A percentile compares a stretch with the other conserved stretches of the same genome.
Evolutionary conservation across 1,140 invertebrate species (phyloP).

Genomic region (Diabrotica virgifera): DNA sequence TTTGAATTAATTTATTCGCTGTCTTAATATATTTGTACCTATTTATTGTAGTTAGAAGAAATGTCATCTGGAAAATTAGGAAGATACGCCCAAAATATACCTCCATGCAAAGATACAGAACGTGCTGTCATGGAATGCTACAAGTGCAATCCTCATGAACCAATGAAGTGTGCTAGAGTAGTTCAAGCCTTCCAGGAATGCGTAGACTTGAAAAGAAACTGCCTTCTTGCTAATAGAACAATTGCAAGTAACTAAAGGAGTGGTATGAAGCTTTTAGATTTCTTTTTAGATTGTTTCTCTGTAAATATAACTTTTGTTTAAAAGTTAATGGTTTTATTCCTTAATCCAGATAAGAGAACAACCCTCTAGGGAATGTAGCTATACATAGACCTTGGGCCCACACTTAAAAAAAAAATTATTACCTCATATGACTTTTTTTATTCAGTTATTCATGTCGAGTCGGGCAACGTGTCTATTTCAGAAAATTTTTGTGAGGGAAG

Average conservation of each 20-base stretch:
- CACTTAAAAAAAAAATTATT: no score
- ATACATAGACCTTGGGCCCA: no score
- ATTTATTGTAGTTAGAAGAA: conserved; percentile 15
- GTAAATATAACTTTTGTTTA: not conserved
- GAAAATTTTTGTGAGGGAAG: no score
- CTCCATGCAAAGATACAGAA: conserved; percentile 38
- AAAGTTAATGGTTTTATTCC: not conserved
- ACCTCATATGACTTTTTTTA: no score
- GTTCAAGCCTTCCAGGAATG: conserved; percentile 47
- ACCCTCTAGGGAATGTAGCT: no score
- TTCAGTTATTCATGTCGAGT: no score
- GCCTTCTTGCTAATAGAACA: conserved; percentile 30
- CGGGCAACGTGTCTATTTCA: no score
- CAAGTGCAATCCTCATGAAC: conserved; percentile 39
- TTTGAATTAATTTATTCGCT: conserved; percentile 14
- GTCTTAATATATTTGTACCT: no score
- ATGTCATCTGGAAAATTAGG: conserved; percentile 4
- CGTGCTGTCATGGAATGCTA: conserved; percentile 44
- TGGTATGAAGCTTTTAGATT: not conserved
- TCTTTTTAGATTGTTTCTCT: not conserved
- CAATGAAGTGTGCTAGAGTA: conserved; percentile 45
- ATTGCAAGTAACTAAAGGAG: conserved; percentile 13
- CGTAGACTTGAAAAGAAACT: conserved; percentile 39
- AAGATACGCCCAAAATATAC: conserved; percentile 3
- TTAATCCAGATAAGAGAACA: not conserved